A percentile compares a stretch with the other conserved stretches of the same genome.
These are phyloP conservation scores for Incurvaria masculella DNA, from an alignment of 2,888 invertebrate species.

Conservation along the genomic window DNA sequence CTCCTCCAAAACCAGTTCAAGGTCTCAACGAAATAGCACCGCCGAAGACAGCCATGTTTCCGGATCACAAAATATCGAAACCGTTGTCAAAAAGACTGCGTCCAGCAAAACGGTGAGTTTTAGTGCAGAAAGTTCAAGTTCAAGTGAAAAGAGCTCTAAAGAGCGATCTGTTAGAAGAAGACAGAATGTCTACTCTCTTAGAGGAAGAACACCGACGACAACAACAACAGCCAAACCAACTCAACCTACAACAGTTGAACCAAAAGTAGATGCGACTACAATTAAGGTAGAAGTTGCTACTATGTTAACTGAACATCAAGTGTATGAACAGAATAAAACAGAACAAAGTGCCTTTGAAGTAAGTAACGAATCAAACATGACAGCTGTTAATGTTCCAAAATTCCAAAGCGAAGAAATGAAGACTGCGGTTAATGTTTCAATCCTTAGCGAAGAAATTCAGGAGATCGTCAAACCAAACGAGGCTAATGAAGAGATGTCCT, in stretches of 20 bases:
- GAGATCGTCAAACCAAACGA: slow-evolving; percentile 9
- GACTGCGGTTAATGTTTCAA: slow-evolving; percentile 36
- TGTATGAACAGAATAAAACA: slow-evolving; percentile 15
- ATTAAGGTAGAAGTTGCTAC: slow-evolving; percentile 20
- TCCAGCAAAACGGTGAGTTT: slow-evolving; percentile 39
- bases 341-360: slow-evolving; percentile 35
- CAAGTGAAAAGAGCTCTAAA: not conserved
- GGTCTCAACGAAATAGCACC: no score
- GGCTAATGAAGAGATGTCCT: slow-evolving; percentile 28
- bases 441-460: slow-evolving; percentile 40
- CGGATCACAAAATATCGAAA: not conserved
- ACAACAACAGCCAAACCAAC: not conserved
- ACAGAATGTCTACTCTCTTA: not conserved
- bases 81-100: slow-evolving; percentile 21
- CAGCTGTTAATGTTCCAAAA: slow-evolving; percentile 23
- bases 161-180: not conserved
- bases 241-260: not conserved
- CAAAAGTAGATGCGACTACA: no score
- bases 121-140: slow-evolving; percentile 16
- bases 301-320: slow-evolving; percentile 15
- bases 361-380: slow-evolving; percentile 26
- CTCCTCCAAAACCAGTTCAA: not conserved
- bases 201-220: not conserved
- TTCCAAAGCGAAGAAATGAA: slow-evolving; percentile 23
- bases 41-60: not conserved